Evolutionary conservation across 2,113 vertebrate species (phyloP).

Genomic region (Notothenia coriiceps): DNA sequence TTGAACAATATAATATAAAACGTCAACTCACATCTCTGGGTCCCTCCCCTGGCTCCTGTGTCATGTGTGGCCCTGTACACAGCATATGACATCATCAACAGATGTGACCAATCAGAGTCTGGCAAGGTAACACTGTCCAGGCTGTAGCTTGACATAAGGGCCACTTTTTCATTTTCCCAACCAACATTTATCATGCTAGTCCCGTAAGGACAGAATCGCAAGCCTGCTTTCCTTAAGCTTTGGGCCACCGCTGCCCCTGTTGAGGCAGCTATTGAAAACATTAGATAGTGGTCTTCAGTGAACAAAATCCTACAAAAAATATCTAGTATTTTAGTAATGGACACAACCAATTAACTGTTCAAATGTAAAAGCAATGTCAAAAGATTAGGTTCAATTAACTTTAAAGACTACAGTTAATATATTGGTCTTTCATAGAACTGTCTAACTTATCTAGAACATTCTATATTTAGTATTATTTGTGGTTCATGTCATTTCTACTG

Average conservation of each 20-base stretch:
- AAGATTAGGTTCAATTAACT: neutral
- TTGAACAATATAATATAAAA: neutral
- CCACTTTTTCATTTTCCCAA: neutral
- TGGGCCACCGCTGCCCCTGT: too few species aligned
- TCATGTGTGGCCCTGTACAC: conserved; percentile 57
- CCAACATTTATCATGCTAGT: neutral
- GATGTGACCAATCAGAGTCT: neutral
- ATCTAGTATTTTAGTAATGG: neutral
- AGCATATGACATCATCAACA: neutral
- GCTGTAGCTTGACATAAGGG: neutral
- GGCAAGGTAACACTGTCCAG: neutral
- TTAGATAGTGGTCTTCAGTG: neutral
- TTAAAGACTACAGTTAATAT: neutral
- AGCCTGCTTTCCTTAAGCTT: too few species aligned
- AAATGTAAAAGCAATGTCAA: too few species aligned
- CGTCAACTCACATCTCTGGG: conserved; percentile 57
- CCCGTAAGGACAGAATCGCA: too few species aligned
- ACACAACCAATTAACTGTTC: neutral
- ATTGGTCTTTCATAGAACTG: too few species aligned
- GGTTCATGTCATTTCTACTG: too few species aligned
- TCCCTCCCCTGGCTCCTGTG: conserved; percentile 65
- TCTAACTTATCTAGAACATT: too few species aligned
- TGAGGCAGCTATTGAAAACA: too few species aligned
- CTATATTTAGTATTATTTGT: too few species aligned
- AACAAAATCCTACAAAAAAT: neutral